Evolutionary conservation across 53 echinoderm and acorn worm species (phyloP), one percentile per base, ranked within the genome.

Genomic region (Apostichopus leukothele): DNA sequence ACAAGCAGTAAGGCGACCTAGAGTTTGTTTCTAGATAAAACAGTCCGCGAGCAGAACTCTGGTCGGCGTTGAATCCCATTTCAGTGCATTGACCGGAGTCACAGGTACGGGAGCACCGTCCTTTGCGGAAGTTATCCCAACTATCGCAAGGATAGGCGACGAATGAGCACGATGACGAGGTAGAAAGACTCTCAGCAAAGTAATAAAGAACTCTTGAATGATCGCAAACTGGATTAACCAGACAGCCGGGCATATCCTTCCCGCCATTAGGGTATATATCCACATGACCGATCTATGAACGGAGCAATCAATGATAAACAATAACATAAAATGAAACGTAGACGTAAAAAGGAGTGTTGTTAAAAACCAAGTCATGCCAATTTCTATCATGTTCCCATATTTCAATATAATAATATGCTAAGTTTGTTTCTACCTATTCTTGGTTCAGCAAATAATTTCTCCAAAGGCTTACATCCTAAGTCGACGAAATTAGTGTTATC

Each of bases 241-340:
- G 12, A 60, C 92, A 92, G 51, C 92, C 92, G 9, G 92, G 92
- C 90, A 90, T 90, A 52, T 92, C 87, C 39, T 59, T 76, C 14
- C 92, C 92, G 22, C 92, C 92, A 27, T 92, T 92, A 13, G 92
- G 92, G 52, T 90, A 92, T 67, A 92, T 79, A 73, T 92, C 92
- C 22, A 87, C 88, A 73, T 92, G 90, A 11, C 92, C 92, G 9
- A 86, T 12, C 90, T 92, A 86, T 20, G 14, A 74, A 39, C 39
- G 39, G 39, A 39, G 39, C 3, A 39, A 39, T 39, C 39, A 39
- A 39, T 39, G 39, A 39, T 39, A 39, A 39, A 39, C 39, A 39
- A 39, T 39, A 3, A 39, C 39, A 39, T 39, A 39, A 39, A 39
- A 39, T 0, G 39, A 3, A 3, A 39, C 39, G 39, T 39, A 39